Evolutionary conservation across 2,797 vertebrate genomes (phyloP), one percentile per base, ranked within the genome.

Genomic region (Pantherophis vulpinus): DNA sequence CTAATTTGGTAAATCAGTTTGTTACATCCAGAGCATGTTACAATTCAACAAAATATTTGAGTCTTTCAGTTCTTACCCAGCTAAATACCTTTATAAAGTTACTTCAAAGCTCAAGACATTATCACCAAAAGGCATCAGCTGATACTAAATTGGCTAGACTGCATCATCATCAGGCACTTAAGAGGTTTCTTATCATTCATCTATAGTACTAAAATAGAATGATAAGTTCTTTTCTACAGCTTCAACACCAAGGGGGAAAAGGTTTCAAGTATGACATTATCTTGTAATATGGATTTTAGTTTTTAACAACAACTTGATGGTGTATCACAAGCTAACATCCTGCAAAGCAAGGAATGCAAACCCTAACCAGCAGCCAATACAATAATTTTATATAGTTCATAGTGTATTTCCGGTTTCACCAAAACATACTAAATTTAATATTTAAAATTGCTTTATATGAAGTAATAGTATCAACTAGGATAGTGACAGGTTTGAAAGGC

Each of bases 241-340:
- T 96, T 94, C 93, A 0, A 94, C 94, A 94, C 93, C 91, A 95
- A 94, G 87, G 88, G 66, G 95, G 87, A 94, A 13, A 94, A 95
- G 95, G 93, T 94, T 95, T 93, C 96, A 96, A 96, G 94, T 56
- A 96, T 96, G 96, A 96, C 94, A 51, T 96, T 96, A 97, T 96
- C 94, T 96, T 97, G 96, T 96, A 95, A 96, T 96, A 95, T 96
- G 95, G 96, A 96, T 96, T 97, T 96, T 96, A 95, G 96, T 56
- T 70, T 63, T 86, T 97, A 96, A 96, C 94, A 96, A 95, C 13
- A 86, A 23, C 16, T 59, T 42, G 20, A 88, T 47, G 42, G 20
- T 58, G 54, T 18, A 87, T 58, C 83, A 91, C 54, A 74, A 74
- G 55, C 18, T 37, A 66, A 89, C 66, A 91, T 60, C 8, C 47